Base-by-base conservation (phyloP, 2,888 invertebrate genomes). In the Agonum fuliginosum region DNA sequence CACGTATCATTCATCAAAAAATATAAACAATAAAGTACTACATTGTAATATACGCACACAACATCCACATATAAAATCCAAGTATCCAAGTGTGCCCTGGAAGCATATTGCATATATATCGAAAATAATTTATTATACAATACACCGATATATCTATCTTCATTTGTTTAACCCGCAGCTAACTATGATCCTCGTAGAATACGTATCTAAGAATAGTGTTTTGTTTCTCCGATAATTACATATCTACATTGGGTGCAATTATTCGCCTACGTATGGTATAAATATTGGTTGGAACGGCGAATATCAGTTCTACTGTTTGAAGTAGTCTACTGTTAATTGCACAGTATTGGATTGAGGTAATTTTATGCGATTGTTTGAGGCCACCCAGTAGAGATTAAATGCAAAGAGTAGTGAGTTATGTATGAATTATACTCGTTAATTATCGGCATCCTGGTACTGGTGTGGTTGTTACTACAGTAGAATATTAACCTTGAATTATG, bases 111-210 rank as follows among this genome's bases (percentile, higher is more conserved):
- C 22, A 24, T 54, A 12, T 54, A 12, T 54, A 54, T 54, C 24
- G 24, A 54, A 54, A 5, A 12, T 54, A 54, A 54, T 54, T 24
- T 54, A 54, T 54, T 54, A 20, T 10, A n/a, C 24, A 22, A 12
- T 22, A n/a, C 54, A 54, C 54, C 54, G 22, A 54, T 54, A 54
- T 24, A 54, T 54, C 54, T 54, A 54, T 54, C 54, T 54, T 54
- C 54, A 54, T 54, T 54, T 54, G 24, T 54, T 54, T 54, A 12
- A 24, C 54, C 22, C 24, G 22, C 4, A 24, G 54, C 54, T 20
- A 3, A 24, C 54, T 54, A 10, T n/a, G 54, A 54, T 54, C 22
- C 54, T 54, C 54, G 54, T n/a, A n/a, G n/a, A n/a, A n/a, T n/a
- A n/a, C n/a, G n/a, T 54, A 54, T 54, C 22, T 20, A 22, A 22